Evolutionary conservation across 2,113 vertebrate genomes (phyloP).

Genomic region (Nannobrachium achirus): DNA sequence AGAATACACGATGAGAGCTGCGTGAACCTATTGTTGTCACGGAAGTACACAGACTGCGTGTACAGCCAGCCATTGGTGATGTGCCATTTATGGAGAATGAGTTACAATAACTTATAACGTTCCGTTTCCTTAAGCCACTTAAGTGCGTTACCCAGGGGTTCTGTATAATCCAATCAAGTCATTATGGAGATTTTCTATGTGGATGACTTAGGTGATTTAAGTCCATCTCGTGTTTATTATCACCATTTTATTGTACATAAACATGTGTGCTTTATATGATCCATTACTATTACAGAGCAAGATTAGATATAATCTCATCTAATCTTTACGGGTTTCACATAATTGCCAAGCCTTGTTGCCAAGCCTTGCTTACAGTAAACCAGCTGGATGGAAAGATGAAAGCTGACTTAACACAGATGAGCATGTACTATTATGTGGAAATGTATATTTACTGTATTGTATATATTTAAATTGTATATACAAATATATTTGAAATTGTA

Average conservation of each 20-base stretch:
- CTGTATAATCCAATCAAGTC: slow-evolving; percentile 32
- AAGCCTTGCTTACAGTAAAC: not conserved
- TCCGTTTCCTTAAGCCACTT: slow-evolving; percentile 22
- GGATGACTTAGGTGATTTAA: too few relatives aligned
- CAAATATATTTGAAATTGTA: too few relatives aligned
- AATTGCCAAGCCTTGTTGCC: not conserved
- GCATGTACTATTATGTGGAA: too few relatives aligned
- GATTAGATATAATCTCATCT: slow-evolving; percentile 12
- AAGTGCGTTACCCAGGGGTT: slow-evolving; percentile 34
- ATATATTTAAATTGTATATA: too few relatives aligned
- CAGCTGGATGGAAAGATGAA: not conserved
- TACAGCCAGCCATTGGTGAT: too few relatives aligned
- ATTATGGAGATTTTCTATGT: slow-evolving; percentile 16
- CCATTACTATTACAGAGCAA: slow-evolving; percentile 2
- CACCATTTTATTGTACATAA: not conserved
- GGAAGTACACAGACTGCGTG: too few relatives aligned
- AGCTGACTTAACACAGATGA: not conserved
- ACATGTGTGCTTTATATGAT: not conserved
- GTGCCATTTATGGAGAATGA: slow-evolving; percentile 1
- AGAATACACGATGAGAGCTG: too few relatives aligned
- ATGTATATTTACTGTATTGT: too few relatives aligned
- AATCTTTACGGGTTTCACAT: slow-evolving; percentile 2
- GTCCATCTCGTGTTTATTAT: slow-evolving; percentile 1
- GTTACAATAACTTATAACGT: slow-evolving; percentile 22
- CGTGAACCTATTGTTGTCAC: too few relatives aligned